Evolutionary conservation across 2,888 invertebrate species (phyloP).

Genomic region (Leptinotarsa rubiginosa): DNA sequence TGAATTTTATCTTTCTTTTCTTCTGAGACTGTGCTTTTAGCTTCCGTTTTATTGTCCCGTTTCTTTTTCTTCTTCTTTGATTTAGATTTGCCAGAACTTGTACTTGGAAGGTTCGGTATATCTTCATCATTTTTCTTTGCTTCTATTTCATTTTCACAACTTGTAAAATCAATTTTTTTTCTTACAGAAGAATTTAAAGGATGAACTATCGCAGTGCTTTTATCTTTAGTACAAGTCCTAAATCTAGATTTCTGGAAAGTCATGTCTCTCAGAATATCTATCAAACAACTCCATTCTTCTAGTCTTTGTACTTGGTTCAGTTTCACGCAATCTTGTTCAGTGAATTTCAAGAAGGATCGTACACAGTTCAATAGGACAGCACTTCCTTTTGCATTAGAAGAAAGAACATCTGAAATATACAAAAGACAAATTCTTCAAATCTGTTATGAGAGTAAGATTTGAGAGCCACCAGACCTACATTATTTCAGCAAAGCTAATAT

Average conservation of each 20-base stretch:
- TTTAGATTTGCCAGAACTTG: slow-evolving; percentile 11
- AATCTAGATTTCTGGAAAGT: slow-evolving; percentile 33
- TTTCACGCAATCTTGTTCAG: slow-evolving; percentile 36
- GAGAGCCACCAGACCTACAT: too few relatives aligned
- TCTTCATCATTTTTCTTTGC: slow-evolving; percentile 13
- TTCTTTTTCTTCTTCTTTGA: slow-evolving; percentile 17
- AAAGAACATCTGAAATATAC: slow-evolving; percentile 33
- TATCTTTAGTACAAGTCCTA: slow-evolving; percentile 36
- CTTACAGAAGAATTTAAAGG: slow-evolving; percentile 24
- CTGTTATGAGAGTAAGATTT: too few relatives aligned
- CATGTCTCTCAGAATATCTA: slow-evolving; percentile 35
- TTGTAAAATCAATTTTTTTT: slow-evolving; percentile 33
- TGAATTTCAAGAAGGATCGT: slow-evolving; percentile 33
- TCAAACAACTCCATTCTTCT: slow-evolving; percentile 27
- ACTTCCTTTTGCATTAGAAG: slow-evolving; percentile 31
- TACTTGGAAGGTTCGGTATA: not conserved
- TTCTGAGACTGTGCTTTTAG: not conserved
- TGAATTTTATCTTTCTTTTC: not conserved
- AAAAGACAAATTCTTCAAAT: not conserved
- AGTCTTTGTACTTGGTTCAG: slow-evolving; percentile 20
- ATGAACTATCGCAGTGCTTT: not conserved
- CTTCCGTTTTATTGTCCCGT: not conserved
- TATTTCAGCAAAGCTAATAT: too few relatives aligned
- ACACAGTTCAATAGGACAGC: slow-evolving; percentile 33
- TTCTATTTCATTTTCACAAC: slow-evolving; percentile 1